Percentiles rank a stretch among this genome's conserved stretches.
phyloP scores from a whole-genome alignment of 2,113 vertebrate species.

The Ctenomys sociabilis region DNA sequence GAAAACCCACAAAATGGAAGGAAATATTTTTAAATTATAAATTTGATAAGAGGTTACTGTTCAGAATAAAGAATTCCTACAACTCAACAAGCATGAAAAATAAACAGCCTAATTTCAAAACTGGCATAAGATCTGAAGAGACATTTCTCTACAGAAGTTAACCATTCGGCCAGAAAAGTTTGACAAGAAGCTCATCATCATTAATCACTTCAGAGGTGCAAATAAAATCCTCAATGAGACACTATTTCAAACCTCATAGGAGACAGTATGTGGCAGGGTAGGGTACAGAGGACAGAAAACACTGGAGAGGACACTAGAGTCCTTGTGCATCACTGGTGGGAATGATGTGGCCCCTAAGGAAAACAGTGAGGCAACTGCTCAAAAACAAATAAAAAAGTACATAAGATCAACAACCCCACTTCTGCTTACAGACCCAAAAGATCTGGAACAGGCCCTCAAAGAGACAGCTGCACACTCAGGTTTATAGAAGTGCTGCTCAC shows the following conservation, averaged over 20 bases:
- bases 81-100: constrained; percentile 35
- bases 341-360: not conserved
- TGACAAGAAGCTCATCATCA: not conserved
- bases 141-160: not conserved
- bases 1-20: not conserved
- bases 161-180: not conserved
- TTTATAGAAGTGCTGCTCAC: not conserved
- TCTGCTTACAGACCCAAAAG: not conserved
- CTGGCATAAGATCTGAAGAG: not conserved
- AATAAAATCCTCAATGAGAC: not conserved
- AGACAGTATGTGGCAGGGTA: not conserved
- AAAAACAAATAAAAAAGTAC: constrained; percentile 33
- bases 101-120: constrained; percentile 31
- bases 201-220: not conserved
- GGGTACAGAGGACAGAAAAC: not conserved
- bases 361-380: not conserved
- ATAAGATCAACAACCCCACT: not conserved
- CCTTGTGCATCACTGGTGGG: not conserved
- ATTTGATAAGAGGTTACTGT: not conserved
- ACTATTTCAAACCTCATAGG: not conserved
- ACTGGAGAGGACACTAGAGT: not conserved
- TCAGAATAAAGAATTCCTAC: constrained; percentile 10
- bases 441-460: constrained; percentile 21
- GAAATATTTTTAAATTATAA: not conserved
- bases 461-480: not conserved